phyloP scores from a whole-genome alignment of 2,888 invertebrate genomes.

The Idaea biselata region DNA sequence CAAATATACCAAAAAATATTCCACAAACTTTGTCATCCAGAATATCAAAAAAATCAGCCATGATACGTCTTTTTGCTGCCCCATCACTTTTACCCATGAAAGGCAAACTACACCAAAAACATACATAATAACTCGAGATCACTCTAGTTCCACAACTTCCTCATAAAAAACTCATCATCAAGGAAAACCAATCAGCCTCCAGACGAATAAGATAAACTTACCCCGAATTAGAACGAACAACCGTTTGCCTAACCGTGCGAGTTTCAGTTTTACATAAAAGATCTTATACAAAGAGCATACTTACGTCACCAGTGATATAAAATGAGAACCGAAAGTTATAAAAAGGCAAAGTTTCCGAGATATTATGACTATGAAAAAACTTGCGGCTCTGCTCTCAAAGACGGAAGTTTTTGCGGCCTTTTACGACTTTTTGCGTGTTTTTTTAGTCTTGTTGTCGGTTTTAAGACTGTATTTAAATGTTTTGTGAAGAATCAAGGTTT shows the following conservation, averaged over 20 bases:
- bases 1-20: too few species aligned
- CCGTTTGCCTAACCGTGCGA: not conserved
- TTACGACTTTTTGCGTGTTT: constrained; percentile 3
- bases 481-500: not conserved
- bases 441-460: constrained; percentile 1
- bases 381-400: constrained; percentile 27
- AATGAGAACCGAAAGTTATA: constrained; percentile 21
- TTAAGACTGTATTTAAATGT: not conserved
- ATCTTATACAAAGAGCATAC: not conserved
- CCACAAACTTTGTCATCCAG: too few species aligned
- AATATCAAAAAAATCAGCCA: not conserved
- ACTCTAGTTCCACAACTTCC: not conserved
- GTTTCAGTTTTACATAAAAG: not conserved
- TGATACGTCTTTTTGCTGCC: not conserved
- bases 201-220: not conserved
- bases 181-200: not conserved
- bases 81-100: not conserved
- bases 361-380: constrained; percentile 32
- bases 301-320: constrained; percentile 14
- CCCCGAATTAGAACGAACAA: not conserved
- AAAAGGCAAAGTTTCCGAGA: constrained; percentile 24
- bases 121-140: not conserved
- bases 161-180: not conserved
- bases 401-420: constrained; percentile 29
- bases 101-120: not conserved